Percentiles rank a stretch among this genome's conserved stretches.
These are phyloP conservation scores for Hofmannophila pseudospretella DNA, from an alignment of 2,888 invertebrate genomes.

Conservation along the genomic window DNA sequence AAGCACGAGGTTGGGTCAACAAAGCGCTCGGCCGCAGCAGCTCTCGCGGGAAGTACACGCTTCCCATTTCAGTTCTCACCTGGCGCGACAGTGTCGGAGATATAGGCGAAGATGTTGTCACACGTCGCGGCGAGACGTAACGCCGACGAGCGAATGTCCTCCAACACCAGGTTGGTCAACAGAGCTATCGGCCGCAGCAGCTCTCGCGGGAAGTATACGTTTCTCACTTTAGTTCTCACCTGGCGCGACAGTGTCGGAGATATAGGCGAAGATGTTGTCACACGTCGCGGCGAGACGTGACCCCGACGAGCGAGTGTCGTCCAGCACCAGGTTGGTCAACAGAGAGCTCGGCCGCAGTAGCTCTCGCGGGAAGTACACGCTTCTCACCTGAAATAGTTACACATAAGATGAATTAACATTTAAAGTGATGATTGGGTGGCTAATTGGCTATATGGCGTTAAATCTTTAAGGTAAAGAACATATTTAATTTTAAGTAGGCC, in stretches of 20 bases:
- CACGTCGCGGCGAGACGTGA: conserved; percentile 75
- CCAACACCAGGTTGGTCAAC: conserved; percentile 87
- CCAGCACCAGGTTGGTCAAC: conserved; percentile 87
- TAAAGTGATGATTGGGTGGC: too few species aligned
- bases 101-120: conserved; percentile 88
- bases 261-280: conserved; percentile 88
- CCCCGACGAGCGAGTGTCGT: conserved; percentile 81
- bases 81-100: conserved; percentile 89
- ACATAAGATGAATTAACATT: neutral
- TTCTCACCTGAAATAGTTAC: conserved; percentile 65
- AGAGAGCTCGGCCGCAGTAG: conserved; percentile 85
- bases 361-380: conserved; percentile 85
- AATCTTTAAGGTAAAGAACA: too few species aligned
- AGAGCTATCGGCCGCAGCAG: conserved; percentile 85
- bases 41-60: conserved; percentile 85
- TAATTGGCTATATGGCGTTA: too few species aligned
- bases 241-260: conserved; percentile 89
- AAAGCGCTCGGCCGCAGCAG: conserved; percentile 85
- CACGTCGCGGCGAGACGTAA: conserved; percentile 75
- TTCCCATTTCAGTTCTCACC: conserved; percentile 82
- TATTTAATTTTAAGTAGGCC: too few species aligned
- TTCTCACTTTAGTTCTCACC: conserved; percentile 81
- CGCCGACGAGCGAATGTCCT: conserved; percentile 81
- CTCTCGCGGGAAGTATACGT: conserved; percentile 85
- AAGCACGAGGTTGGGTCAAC: conserved; percentile 86